Evolutionary conservation across 2,797 vertebrate species (phyloP), one percentile per base, ranked within the genome.

Genomic region (Chelon labrosus): DNA sequence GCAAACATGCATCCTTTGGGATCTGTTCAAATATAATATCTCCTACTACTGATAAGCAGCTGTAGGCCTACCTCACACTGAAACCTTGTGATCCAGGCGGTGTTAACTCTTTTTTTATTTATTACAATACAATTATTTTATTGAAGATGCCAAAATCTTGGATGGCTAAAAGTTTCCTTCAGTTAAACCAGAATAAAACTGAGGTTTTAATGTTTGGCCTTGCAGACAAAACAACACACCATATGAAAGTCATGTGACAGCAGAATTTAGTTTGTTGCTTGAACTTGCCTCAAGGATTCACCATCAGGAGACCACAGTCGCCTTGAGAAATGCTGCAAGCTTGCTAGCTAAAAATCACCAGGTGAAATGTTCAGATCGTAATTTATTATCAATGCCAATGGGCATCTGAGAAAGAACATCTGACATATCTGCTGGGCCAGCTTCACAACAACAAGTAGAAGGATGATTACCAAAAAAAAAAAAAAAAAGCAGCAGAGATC

Each of bases 401-500:
- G 22, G 2, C 22, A 22, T 22, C 22, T 22, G 22, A 31, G 31
- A 31, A 31, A 31, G 31, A 31, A 31, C 4, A 31, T 2, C 31
- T 31, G 7, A 31, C 31, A 31, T 31, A 31, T 31, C 31, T 31
- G 31, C 31, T 5, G 31, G 31, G 44, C 39, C 39, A 54, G 17
- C 7, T 16, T 71, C 51, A 56, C 41, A 53, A 62, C 66, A 77
- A 63, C 65, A 79, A 61, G 72, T 16, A 50, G 58, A 63, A 31
- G 12, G 35, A 65, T 35, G 64, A 82, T 80, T 80, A 44, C 42
- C 13, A n/a, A n/a, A n/a, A n/a, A n/a, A n/a, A n/a, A 13, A 16
- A 80, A 10, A 70, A 65, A 83, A 84, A 73, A 76, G 44, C 62
- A 69, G 63, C 44, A 63, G 59, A 84, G 75, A 85, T 85, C 80